Evolutionary conservation across 30 jellyfish, hydroid and myxozoan genomes (phyloP).

Genomic region (Phacellophora camtschatica): DNA sequence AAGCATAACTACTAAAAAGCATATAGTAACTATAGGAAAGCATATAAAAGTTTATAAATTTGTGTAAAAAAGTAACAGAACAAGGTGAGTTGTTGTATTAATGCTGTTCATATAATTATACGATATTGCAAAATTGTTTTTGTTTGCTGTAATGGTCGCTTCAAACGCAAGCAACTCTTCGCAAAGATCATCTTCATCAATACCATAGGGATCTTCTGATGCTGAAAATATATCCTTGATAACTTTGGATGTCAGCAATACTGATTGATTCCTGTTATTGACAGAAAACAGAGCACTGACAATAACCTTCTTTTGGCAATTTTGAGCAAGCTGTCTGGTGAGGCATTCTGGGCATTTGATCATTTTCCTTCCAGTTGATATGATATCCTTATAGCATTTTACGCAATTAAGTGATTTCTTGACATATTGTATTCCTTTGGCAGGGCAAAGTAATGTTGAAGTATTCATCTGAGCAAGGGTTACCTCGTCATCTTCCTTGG

Average conservation of each 20-base stretch:
- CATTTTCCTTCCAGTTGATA: not conserved
- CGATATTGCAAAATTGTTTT: not conserved
- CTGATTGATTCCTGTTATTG: not conserved
- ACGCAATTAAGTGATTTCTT: not conserved
- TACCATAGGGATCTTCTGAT: not conserved
- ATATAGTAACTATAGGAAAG: too few species aligned
- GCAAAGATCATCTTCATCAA: not conserved
- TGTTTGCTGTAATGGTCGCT: not conserved
- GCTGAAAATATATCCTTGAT: not conserved
- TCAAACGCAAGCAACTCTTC: not conserved
- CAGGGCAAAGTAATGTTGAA: not conserved
- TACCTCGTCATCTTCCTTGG: not conserved
- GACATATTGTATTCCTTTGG: not conserved
- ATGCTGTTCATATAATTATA: too few species aligned
- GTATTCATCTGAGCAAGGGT: not conserved
- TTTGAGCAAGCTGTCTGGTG: not conserved
- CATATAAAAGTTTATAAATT: too few species aligned
- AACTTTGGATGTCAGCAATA: not conserved
- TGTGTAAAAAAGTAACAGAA: too few species aligned
- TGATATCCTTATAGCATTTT: not conserved
- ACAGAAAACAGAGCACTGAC: not conserved
- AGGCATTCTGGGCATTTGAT: not conserved
- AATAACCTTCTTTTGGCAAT: not conserved
- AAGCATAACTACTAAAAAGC: too few species aligned
- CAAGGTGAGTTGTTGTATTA: too few species aligned